Base-by-base conservation (phyloP, 1,140 invertebrate species). In the Leptinotarsa defecta region DNA sequence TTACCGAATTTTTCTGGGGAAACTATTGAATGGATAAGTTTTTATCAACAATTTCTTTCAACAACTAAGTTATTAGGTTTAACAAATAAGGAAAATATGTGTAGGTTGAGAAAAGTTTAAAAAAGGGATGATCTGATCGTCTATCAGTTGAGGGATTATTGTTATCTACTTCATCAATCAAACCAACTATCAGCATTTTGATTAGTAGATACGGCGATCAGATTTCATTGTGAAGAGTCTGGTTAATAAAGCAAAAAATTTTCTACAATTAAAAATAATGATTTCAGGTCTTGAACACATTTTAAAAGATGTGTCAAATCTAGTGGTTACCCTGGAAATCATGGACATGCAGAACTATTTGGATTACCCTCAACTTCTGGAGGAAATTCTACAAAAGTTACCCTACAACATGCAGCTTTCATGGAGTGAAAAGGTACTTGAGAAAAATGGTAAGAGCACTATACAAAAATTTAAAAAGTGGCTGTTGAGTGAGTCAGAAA, bases 31-130 rank as follows among this genome's bases (percentile, higher is more conserved):
- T 52, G 49, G 49, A 4, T 1, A 17, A 52, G 13, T 17, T 52
- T n/a, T 52, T 52, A 52, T 52, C 13, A 52, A 52, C 49, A 52
- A 52, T 52, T 52, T 52, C 49, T 52, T 52, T n/a, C 49, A 52
- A 52, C 49, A 27, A 27, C 24, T 15, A 17, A 52, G n/a, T n/a
- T 52, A 15, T 52, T 52, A 52, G 13, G 49, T 15, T n/a, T 52
- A 52, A 15, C 49, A 52, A 0, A 52, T 52, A 17, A 52, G 49
- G 49, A 52, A 6, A 52, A 52, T 17, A 11, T 52, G 49, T 52
- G 49, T 52, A 52, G 49, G n/a, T 52, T 52, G n/a, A 13, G 49
- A 15, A 52, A 52, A 52, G 13, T 8, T 52, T 52, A 15, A 13
- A 52, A 52, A 52, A 13, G 17, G 4, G 6, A 52, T 52, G 49